These are phyloP conservation scores for Nixonia krombeini DNA, from an alignment of 1,140 invertebrate species.

Conservation along the genomic window DNA sequence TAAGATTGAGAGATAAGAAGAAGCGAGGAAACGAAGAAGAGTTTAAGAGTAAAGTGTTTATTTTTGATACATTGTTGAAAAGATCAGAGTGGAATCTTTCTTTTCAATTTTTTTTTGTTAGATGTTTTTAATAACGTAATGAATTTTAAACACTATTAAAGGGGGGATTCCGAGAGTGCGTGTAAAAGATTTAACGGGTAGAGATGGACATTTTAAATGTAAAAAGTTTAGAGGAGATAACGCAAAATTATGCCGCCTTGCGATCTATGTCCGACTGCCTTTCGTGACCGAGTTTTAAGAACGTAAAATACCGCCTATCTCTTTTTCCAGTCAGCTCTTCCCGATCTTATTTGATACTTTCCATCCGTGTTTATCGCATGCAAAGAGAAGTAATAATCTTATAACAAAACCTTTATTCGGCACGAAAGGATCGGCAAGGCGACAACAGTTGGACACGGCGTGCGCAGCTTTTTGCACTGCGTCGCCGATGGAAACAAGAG, in stretches of 20 bases:
- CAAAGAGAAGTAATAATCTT: too few relatives aligned
- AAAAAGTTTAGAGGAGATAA: slow-evolving; percentile 13
- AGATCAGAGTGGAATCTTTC: slow-evolving; percentile 63
- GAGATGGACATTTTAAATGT: slow-evolving; percentile 44
- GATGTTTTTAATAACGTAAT: slow-evolving; percentile 68
- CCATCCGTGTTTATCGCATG: too few relatives aligned
- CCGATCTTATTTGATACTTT: too few relatives aligned
- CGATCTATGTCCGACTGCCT: slow-evolving; percentile 34
- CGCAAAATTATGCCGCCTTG: slow-evolving; percentile 27
- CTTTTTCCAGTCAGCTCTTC: too few relatives aligned
- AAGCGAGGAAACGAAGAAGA: slow-evolving; percentile 29
- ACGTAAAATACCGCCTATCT: too few relatives aligned
- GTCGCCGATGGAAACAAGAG: slow-evolving; percentile 54
- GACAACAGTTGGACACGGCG: slow-evolving; percentile 22
- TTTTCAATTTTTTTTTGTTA: slow-evolving; percentile 62
- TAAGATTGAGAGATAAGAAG: slow-evolving; percentile 39
- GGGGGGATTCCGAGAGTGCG: slow-evolving; percentile 13
- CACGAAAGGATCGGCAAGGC: slow-evolving; percentile 40
- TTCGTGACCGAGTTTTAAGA: slow-evolving; percentile 36
- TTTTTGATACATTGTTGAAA: slow-evolving; percentile 71
- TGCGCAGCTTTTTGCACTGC: slow-evolving; percentile 64
- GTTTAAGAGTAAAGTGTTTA: slow-evolving; percentile 65
- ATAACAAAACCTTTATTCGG: slow-evolving; percentile 34
- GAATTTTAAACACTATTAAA: slow-evolving; percentile 69
- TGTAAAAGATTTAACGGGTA: slow-evolving; percentile 29